A percentile compares a stretch with the other conserved stretches of the same genome.
Conservation (phyloP, 2,113 vertebrate species). For the Rhombomys opimus region DNA sequence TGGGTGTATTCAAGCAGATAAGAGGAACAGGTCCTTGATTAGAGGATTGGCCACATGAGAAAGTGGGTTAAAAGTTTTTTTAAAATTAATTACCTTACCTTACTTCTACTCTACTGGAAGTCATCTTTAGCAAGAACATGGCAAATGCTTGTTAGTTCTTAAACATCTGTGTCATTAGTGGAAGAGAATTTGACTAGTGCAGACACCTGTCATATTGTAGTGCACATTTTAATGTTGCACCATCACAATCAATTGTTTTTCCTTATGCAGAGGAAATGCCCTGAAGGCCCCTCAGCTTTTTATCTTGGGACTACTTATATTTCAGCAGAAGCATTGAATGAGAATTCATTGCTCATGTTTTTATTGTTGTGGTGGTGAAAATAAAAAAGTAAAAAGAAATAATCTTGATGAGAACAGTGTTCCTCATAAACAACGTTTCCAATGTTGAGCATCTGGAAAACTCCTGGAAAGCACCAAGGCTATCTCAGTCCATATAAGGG, state of each 20-base stretch:
- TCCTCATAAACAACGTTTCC: not conserved
- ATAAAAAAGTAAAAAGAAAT: not conserved
- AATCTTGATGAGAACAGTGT: not conserved
- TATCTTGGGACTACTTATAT: not conserved
- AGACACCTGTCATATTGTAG: not conserved
- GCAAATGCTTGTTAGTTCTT: not conserved
- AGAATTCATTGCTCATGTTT: not conserved
- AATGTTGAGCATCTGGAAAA: not conserved
- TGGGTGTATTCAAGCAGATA: not conserved
- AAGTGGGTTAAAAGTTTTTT: not conserved
- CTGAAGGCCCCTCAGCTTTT: not conserved
- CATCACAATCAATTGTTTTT: not conserved
- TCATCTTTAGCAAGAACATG: not conserved
- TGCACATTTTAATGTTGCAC: not conserved
- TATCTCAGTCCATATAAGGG: not conserved
- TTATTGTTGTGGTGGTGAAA: not conserved
- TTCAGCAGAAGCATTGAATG: not conserved
- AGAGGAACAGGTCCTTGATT: not conserved
- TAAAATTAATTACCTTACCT: not conserved
- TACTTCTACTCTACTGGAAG: not conserved
- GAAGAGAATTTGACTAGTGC: not conserved
- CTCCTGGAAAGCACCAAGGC: not conserved
- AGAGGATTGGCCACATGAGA: not conserved
- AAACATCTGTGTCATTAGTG: slow-evolving; percentile 5
- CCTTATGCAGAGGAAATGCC: not conserved